Evolutionary conservation across 2,888 invertebrate species (phyloP).

Genomic region (Leucophora obtusa): DNA sequence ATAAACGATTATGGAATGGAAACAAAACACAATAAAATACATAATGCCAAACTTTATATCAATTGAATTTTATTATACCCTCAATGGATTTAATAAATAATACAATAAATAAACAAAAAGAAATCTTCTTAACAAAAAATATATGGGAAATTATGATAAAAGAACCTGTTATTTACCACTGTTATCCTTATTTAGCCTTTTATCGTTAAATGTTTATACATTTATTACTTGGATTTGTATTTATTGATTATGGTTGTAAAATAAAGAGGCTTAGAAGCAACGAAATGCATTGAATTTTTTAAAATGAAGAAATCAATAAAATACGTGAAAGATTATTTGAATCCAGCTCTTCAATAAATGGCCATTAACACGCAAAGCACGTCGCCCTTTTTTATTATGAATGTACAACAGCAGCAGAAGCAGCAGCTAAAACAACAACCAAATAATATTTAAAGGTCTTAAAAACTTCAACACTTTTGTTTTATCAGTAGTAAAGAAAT

Average conservation of each 20-base stretch:
- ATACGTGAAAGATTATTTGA: constrained; percentile 63
- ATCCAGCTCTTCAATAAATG: constrained; percentile 35
- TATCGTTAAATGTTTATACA: background rate
- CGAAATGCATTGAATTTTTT: constrained; percentile 54
- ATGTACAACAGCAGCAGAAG: background rate
- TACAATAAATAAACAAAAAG: constrained; percentile 32
- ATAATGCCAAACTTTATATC: constrained; percentile 44
- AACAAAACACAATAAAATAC: constrained; percentile 3
- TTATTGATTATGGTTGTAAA: constrained; percentile 47
- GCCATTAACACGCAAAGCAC: constrained; percentile 45
- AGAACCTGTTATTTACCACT: constrained; percentile 34
- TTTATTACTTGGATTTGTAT: constrained; percentile 25
- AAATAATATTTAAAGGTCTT: constrained; percentile 31
- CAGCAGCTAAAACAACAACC: background rate
- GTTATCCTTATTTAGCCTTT: constrained; percentile 35
- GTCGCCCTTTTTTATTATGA: constrained; percentile 14
- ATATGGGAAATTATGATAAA: background rate
- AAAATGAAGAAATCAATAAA: constrained; percentile 63
- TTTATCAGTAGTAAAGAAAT: background rate
- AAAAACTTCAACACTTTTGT: constrained; percentile 37
- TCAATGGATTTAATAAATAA: constrained; percentile 54
- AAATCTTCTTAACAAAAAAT: constrained; percentile 13
- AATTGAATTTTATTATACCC: constrained; percentile 60
- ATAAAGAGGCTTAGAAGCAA: constrained; percentile 53
- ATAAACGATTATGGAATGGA: constrained; percentile 23